Evolutionary conservation across 2,797 vertebrate species (phyloP), one percentile per base, ranked within the genome.

Genomic region (Characodon lateralis): DNA sequence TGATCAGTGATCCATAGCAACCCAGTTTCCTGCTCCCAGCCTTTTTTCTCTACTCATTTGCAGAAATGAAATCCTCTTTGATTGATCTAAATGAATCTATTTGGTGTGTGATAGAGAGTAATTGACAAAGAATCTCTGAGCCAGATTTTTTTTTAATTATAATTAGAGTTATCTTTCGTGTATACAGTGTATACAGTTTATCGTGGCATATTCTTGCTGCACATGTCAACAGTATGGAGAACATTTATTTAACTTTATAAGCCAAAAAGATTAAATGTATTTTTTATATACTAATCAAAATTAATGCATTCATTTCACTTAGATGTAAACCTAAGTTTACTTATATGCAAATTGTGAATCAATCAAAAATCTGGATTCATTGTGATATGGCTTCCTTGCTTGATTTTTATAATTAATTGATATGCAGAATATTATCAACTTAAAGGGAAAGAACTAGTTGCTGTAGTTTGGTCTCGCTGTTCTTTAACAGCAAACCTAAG

Each of bases 401-500:
- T 63, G 2, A 63, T 18, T 63, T 35, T 63, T 63, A 18, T 18
- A 63, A 10, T 65, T 65, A 18, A 10, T 65, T 6, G 1, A 39
- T 65, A 5, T 65, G 18, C 18, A 39, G 0, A 65, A 39, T 22
- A 39, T 39, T 39, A 4, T 65, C 8, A 65, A 1, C 20, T 39
- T 6, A 20, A 14, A 55, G 22, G 2, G 53, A 5, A 51, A 55
- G 22, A 53, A 53, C 51, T 18, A 63, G 28, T 22, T 18, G 3
- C 31, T 35, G 31, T 63, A 8, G 0, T 20, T 35, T 22, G 28
- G 18, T 35, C 12, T 16, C 6, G 2, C 43, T 43, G 43, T 51
- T 51, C 50, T 51, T 16, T 74, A 84, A 77, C 59, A 73, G 35
- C 28, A 79, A 63, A 75, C 41, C 75, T 74, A 59, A 76, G 77